Conservation (phyloP, 2,113 vertebrate species). For the Anhinga rufa region DNA sequence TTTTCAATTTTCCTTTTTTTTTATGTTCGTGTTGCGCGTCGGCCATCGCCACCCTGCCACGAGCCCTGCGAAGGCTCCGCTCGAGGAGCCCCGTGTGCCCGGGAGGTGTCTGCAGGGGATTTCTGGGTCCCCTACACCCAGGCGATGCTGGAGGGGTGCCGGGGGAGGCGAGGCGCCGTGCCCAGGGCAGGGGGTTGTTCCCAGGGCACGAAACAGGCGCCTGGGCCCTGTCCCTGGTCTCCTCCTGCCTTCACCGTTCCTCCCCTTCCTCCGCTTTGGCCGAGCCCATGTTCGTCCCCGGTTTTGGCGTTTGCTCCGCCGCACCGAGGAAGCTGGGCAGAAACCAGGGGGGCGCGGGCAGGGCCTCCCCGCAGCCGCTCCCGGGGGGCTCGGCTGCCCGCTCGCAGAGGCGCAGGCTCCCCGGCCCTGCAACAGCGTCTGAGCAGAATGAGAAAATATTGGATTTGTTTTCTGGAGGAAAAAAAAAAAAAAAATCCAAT, state of each 20-base stretch:
- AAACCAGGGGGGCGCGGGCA: background rate
- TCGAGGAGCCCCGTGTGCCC: fast-evolving
- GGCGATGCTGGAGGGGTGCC: fast-evolving
- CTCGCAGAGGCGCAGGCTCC: background rate
- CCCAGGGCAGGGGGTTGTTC: background rate
- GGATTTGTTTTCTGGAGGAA: conserved; percentile 43
- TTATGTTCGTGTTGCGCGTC: fast-evolving
- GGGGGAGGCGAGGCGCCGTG: background rate
- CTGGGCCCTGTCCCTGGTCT: background rate
- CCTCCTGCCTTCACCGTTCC: background rate
- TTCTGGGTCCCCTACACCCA: background rate
- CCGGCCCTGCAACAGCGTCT: background rate
- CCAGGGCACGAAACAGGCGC: background rate
- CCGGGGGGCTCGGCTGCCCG: background rate
- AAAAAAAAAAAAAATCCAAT: conserved; percentile 44
- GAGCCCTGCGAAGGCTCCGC: fast-evolving
- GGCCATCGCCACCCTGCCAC: fast-evolving
- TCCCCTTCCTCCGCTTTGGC: background rate
- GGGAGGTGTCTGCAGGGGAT: background rate
- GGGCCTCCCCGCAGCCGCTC: background rate
- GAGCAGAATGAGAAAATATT: conserved; percentile 48
- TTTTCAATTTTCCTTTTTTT: background rate
- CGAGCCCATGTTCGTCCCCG: fast-evolving
- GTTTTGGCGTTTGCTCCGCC: fast-evolving
- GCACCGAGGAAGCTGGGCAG: background rate